Percentiles rank a stretch among this genome's conserved stretches.
Evolutionary conservation across 2,797 vertebrate genomes (phyloP).

Genomic region (Lepus townsendii): DNA sequence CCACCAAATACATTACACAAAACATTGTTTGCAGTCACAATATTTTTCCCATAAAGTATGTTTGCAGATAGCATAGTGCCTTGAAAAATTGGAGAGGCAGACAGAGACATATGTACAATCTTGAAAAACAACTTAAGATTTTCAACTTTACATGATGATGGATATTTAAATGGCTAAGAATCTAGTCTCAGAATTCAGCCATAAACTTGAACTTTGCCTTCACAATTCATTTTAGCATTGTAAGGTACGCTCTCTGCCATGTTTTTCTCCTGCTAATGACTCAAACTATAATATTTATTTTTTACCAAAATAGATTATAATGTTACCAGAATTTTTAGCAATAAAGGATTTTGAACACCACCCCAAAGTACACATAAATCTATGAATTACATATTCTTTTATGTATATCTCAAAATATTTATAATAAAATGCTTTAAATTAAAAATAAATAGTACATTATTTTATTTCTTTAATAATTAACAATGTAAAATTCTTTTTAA

Average conservation of each 20-base stretch:
- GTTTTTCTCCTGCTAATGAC: background rate
- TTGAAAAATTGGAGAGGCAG: background rate
- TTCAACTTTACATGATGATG: background rate
- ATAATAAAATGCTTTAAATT: too few species aligned
- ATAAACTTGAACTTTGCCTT: background rate
- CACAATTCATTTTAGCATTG: background rate
- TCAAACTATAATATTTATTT: background rate
- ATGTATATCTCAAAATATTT: background rate
- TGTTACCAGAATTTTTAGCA: background rate
- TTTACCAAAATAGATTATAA: background rate
- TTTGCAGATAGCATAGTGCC: background rate
- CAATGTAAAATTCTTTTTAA: background rate
- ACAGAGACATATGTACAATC: background rate
- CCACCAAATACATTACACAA: background rate
- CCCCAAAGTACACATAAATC: background rate
- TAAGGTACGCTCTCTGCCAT: background rate
- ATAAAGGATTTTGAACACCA: background rate
- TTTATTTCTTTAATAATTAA: conserved; percentile 30
- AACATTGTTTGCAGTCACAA: background rate
- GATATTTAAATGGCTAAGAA: background rate
- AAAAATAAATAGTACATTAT: background rate
- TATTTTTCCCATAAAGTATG: background rate
- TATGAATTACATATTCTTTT: background rate
- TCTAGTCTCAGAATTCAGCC: background rate
- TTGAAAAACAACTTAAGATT: background rate